Evolutionary conservation across 2,888 invertebrate genomes (phyloP).

Genomic region (Maniola hyperantus): DNA sequence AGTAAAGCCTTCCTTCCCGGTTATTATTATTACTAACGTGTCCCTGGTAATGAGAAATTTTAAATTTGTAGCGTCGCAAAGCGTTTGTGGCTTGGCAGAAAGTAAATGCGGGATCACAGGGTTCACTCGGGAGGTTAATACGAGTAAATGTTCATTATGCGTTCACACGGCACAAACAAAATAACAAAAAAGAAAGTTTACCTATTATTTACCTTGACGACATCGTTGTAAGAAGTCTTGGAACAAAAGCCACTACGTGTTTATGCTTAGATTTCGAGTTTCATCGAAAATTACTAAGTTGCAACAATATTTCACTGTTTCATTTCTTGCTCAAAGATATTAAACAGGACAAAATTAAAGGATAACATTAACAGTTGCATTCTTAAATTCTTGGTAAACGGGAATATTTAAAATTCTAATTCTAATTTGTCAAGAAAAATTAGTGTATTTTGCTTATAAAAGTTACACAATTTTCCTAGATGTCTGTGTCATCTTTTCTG

Average conservation of each 20-base stretch:
- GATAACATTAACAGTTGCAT: neutral
- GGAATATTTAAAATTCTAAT: conserved; percentile 6
- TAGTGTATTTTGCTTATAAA: conserved; percentile 3
- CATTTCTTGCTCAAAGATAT: neutral
- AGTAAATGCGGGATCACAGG: conserved; percentile 6
- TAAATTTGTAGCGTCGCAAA: conserved; percentile 5
- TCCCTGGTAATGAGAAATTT: conserved; percentile 9
- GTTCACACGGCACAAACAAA: conserved; percentile 16
- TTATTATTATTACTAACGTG: conserved; percentile 11
- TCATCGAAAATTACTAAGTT: neutral
- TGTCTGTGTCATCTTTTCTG: conserved; percentile 3
- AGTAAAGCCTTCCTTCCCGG: conserved; percentile 5
- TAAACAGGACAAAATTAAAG: neutral
- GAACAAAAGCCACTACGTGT: neutral
- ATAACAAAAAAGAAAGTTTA: conserved; percentile 13
- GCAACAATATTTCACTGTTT: neutral
- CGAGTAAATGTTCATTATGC: conserved; percentile 17
- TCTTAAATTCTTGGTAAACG: too few relatives aligned
- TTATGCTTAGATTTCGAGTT: neutral
- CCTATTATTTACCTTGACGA: conserved; percentile 18
- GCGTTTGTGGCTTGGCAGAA: conserved; percentile 6
- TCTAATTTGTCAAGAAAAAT: conserved; percentile 11
- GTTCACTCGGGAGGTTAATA: conserved; percentile 12
- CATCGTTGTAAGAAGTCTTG: conserved; percentile 11
- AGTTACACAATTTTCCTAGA: conserved; percentile 10